phyloP scores from a whole-genome alignment of 2,888 invertebrate species.

The Euclidia mi region DNA sequence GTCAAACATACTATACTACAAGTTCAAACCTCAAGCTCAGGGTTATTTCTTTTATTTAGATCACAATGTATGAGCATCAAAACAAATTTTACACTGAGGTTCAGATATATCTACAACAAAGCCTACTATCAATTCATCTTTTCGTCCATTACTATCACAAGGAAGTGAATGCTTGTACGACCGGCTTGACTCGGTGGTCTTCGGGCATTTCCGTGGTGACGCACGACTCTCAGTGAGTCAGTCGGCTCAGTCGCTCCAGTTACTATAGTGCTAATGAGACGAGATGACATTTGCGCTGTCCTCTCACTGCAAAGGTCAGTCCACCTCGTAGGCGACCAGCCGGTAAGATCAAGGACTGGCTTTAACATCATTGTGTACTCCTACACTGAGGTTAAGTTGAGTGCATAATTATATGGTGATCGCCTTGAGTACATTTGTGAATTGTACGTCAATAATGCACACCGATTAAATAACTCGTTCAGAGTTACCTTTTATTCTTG shows the following conservation, averaged over 20 bases:
- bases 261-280: constrained; percentile 53
- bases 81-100: too few relatives aligned
- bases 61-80: too few relatives aligned
- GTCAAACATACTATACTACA: too few relatives aligned
- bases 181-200: constrained; percentile 5
- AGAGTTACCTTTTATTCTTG: too few relatives aligned
- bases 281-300: constrained; percentile 68
- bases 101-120: too few relatives aligned
- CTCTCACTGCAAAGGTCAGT: constrained; percentile 71
- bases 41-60: too few relatives aligned
- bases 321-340: constrained; percentile 58
- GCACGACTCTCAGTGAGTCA: constrained; percentile 26
- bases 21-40: too few relatives aligned
- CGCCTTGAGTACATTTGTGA: not conserved
- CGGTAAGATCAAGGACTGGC: constrained; percentile 71
- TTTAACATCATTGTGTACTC: constrained; percentile 21
- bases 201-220: constrained; percentile 29
- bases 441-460: not conserved
- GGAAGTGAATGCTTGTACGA: constrained; percentile 50
- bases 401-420: constrained; percentile 6
- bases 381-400: too few relatives aligned
- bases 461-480: too few relatives aligned
- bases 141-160: constrained; percentile 10
- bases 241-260: constrained; percentile 45
- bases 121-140: too few relatives aligned